Base-by-base conservation (phyloP, 2,888 invertebrate species). In the Sipha maydis region DNA sequence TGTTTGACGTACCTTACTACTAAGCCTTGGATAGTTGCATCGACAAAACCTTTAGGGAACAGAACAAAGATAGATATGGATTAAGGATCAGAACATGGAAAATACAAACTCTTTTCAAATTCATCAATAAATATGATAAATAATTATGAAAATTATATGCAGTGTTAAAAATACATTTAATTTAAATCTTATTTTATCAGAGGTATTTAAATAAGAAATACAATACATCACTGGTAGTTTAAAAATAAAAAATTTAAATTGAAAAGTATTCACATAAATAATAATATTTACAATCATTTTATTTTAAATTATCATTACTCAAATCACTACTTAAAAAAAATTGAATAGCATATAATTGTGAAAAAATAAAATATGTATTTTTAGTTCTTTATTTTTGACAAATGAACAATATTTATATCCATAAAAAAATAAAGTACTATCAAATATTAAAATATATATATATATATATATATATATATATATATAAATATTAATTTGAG, bases 291-390 rank as follows among this genome's bases (percentile, higher is more conserved):
- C 61, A 61, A 61, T 61, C 21, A 61, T 61, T 21, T 61, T 21
- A 71, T 71, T 71, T 31, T 71, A 71, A 71, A 54, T 28, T 19
- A 54, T 28, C 7, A 54, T 54, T 19, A 54, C 28, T 71, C 31
- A 71, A 21, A 25, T 54, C 0, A 48, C 48, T 28, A n/a, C 71
- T 83, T 48, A 41, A 83, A 83, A 83, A 83, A 48, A 48, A 83
- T 31, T 31, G 48, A 25, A 48, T 54, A 1, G 17, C 4, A 71
- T 54, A 17, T 34, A 48, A 83, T 83, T 41, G 67, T 31, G 11
- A n/a, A 56, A 73, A 17, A 54, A 56, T 56, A 69, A 82, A 54
- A n/a, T 2, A 56, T 38, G 9, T 56, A 54, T 73, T 56, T 31
- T 73, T 54, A 71, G 1, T 73, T 78, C 31, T 3, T 83, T 34